Conservation (phyloP, 2,888 invertebrate species). For the Andrena camellia region DNA sequence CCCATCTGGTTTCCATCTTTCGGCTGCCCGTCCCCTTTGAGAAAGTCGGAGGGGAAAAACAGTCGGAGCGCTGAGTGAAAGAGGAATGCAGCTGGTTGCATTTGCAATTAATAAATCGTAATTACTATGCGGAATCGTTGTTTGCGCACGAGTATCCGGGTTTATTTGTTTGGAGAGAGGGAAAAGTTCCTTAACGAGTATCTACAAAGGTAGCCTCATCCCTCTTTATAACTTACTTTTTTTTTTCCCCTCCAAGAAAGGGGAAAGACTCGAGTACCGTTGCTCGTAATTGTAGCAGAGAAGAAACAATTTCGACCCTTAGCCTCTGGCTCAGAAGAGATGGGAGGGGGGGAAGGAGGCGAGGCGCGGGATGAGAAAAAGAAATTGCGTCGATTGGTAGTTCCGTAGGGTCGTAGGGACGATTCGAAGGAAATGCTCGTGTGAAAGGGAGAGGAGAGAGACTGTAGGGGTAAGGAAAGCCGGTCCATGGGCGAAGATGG, state of each 20-base stretch:
- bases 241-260: slow-evolving; percentile 23
- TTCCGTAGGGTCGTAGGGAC: slow-evolving; percentile 63
- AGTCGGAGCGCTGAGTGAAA: neutral
- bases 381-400: slow-evolving; percentile 64
- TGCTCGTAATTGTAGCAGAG: slow-evolving; percentile 66
- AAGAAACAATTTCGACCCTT: slow-evolving; percentile 71
- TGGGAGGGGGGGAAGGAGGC: neutral
- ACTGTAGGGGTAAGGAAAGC: slow-evolving; percentile 65
- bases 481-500: slow-evolving; percentile 74
- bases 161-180: slow-evolving; percentile 39
- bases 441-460: slow-evolving; percentile 11
- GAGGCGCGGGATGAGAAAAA: slow-evolving; percentile 31
- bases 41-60: neutral
- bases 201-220: slow-evolving; percentile 36
- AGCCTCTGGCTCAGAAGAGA: slow-evolving; percentile 36
- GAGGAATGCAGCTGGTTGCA: neutral
- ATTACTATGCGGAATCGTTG: slow-evolving; percentile 52
- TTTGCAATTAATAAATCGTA: slow-evolving; percentile 40
- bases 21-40: neutral
- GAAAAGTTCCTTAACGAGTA: slow-evolving; percentile 59
- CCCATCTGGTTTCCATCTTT: neutral
- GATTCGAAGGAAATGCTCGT: slow-evolving; percentile 22
- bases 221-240: slow-evolving; percentile 23
- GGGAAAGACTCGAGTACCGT: slow-evolving; percentile 51
- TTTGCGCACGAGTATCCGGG: slow-evolving; percentile 24